A percentile compares a stretch with the other conserved stretches of the same genome.
Conservation (phyloP, 2,888 invertebrate species). For the Entomobrya multifasciata region DNA sequence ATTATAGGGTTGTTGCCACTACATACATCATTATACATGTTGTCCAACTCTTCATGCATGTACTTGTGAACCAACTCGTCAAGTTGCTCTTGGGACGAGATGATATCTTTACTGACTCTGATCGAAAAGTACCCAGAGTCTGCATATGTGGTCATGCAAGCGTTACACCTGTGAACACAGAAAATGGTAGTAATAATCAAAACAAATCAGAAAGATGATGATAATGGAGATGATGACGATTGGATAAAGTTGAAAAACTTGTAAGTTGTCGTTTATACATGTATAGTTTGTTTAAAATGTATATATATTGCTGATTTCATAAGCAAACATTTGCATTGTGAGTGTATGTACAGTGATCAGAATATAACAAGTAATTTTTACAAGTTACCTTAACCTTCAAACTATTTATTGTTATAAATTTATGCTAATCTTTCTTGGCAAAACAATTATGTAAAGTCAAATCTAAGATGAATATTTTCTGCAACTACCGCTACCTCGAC, state of each 20-base stretch:
- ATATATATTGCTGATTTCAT: too few species aligned
- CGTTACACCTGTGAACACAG: slow-evolving; percentile 74
- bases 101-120: slow-evolving; percentile 78
- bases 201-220: slow-evolving; percentile 7
- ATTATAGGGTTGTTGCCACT: slow-evolving; percentile 6
- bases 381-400: slow-evolving; percentile 63
- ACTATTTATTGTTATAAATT: slow-evolving; percentile 36
- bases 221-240: too few species aligned
- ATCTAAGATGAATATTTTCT: too few species aligned
- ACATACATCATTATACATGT: slow-evolving; percentile 77
- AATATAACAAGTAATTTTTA: background rate
- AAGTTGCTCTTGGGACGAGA: slow-evolving; percentile 77
- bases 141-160: slow-evolving; percentile 77
- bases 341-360: background rate
- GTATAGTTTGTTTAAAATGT: too few species aligned
- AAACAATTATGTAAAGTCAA: too few species aligned
- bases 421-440: slow-evolving; percentile 65
- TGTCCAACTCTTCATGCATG: slow-evolving; percentile 77
- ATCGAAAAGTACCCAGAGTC: slow-evolving; percentile 77
- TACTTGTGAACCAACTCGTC: slow-evolving; percentile 77
- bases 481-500: background rate
- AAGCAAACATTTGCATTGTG: too few species aligned
- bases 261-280: too few species aligned
- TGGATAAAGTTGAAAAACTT: too few species aligned
- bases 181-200: background rate